Evolutionary conservation across 2,888 invertebrate genomes (phyloP).

Genomic region (Scrobipalpa atriplicella): DNA sequence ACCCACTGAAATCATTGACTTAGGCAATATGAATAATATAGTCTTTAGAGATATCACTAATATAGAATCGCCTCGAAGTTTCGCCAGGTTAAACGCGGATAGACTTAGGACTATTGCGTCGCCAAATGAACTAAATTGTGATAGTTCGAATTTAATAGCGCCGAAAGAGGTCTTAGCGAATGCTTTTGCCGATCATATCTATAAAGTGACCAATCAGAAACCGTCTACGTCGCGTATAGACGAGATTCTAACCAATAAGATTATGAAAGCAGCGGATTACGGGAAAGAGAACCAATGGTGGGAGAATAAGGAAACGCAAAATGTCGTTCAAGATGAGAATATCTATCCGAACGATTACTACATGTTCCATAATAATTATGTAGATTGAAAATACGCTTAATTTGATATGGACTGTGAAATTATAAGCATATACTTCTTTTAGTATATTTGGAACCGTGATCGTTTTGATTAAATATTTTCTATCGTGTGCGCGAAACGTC

Average conservation of each 20-base stretch:
- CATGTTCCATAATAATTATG: slow-evolving; percentile 35
- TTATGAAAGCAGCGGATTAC: slow-evolving; percentile 48
- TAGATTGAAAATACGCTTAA: slow-evolving; percentile 29
- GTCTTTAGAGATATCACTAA: slow-evolving; percentile 70
- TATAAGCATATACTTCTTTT: slow-evolving; percentile 10
- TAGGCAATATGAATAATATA: slow-evolving; percentile 26
- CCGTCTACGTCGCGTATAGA: slow-evolving; percentile 75
- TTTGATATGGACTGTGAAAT: slow-evolving; percentile 18
- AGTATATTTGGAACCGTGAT: not conserved
- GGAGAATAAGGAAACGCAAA: slow-evolving; percentile 59
- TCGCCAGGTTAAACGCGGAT: slow-evolving; percentile 74
- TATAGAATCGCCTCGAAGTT: slow-evolving; percentile 65
- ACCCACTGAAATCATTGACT: slow-evolving; percentile 10
- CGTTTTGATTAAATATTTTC: not conserved
- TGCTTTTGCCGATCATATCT: slow-evolving; percentile 75
- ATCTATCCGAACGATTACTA: slow-evolving; percentile 52
- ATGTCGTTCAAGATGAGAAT: slow-evolving; percentile 59
- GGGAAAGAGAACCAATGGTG: slow-evolving; percentile 67
- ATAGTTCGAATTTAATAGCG: slow-evolving; percentile 62
- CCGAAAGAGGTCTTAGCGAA: slow-evolving; percentile 75
- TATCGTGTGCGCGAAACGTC: too few species aligned
- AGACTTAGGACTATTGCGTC: slow-evolving; percentile 65
- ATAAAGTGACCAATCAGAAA: slow-evolving; percentile 80
- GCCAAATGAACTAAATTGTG: slow-evolving; percentile 61
- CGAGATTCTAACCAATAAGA: slow-evolving; percentile 76